Conservation (phyloP, 2,113 vertebrate species). For the Tichodroma muraria region DNA sequence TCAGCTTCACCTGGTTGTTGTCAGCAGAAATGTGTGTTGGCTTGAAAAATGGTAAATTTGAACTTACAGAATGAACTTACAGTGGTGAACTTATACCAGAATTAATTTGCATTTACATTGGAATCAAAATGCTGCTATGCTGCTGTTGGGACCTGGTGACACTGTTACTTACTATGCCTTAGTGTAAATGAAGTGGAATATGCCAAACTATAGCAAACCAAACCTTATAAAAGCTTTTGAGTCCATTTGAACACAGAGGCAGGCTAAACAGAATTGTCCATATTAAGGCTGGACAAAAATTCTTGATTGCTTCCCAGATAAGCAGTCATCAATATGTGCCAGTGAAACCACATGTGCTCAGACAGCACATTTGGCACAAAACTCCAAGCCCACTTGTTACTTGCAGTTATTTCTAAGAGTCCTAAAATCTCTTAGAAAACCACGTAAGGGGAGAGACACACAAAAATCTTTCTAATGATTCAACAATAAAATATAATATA, state of each 20-base stretch:
- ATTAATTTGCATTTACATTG: neutral
- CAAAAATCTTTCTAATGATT: neutral
- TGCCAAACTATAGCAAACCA: neutral
- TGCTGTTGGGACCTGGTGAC: neutral
- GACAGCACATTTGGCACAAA: neutral
- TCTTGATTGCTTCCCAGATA: neutral
- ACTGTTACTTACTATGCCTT: neutral
- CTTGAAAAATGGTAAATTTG: neutral
- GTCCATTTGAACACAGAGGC: neutral
- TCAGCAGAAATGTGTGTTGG: neutral
- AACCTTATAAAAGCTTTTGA: neutral
- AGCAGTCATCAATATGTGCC: neutral
- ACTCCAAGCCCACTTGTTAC: neutral
- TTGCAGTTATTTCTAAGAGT: neutral
- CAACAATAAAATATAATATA: neutral
- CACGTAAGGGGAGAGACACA: neutral
- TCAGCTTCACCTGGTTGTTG: neutral
- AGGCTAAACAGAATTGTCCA: neutral
- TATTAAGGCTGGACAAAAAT: neutral
- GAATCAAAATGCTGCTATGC: neutral
- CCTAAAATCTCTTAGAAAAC: neutral
- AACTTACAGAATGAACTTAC: too few relatives aligned
- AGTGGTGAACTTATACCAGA: neutral
- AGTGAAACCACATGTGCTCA: neutral
- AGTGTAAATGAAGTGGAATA: neutral